Conservation (phyloP, 1,140 invertebrate species). For the Euglossa dilemma region DNA sequence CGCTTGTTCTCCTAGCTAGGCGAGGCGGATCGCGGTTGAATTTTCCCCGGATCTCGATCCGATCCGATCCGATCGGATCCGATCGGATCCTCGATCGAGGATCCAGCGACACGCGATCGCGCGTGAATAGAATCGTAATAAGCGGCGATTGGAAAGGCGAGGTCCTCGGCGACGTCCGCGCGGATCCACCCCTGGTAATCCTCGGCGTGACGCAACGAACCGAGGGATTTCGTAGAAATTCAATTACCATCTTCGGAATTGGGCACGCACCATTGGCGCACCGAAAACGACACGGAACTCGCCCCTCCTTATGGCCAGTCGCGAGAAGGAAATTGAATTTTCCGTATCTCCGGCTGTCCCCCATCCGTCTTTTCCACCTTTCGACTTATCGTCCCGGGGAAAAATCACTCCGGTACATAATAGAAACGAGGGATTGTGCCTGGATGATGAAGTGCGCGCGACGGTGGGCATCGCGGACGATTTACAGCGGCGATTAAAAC, state of each 20-base stretch:
- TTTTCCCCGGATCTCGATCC: background rate
- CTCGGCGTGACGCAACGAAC: background rate
- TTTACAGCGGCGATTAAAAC: constrained; percentile 10
- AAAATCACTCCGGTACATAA: background rate
- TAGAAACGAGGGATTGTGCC: constrained; percentile 4
- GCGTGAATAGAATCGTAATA: no score
- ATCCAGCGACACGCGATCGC: no score
- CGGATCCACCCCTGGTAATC: background rate
- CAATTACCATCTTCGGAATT: constrained; percentile 29
- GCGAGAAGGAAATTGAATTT: constrained; percentile 34
- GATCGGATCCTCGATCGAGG: background rate
- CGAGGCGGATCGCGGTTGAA: background rate
- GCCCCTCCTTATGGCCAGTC: background rate
- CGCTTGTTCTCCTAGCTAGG: no score
- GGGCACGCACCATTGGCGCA: background rate
- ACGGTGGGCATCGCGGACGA: background rate
- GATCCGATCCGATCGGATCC: no score
- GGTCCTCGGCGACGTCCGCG: background rate
- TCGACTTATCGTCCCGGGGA: background rate
- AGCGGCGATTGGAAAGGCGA: background rate
- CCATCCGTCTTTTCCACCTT: background rate
- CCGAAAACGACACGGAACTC: constrained; percentile 17
- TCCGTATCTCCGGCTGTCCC: constrained; percentile 14
- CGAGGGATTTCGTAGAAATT: constrained; percentile 29
- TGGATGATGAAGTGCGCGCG: constrained; percentile 35